Percentiles rank a stretch among this genome's conserved stretches.
These are phyloP conservation scores for Protosalanx chinensis DNA, from an alignment of 2,797 vertebrate genomes.

Conservation along the genomic window DNA sequence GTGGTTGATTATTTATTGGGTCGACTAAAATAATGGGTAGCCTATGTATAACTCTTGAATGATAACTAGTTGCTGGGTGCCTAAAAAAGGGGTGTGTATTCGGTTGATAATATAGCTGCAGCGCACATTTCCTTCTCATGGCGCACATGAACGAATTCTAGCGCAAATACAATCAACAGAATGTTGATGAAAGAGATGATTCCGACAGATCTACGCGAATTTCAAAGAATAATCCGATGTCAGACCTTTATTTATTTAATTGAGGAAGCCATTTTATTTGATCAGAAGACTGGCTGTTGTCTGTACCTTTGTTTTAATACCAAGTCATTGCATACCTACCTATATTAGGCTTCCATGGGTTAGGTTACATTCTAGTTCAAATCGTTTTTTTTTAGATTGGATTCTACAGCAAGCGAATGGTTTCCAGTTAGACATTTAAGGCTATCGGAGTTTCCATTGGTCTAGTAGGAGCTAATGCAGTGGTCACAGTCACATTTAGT, in stretches of 20 bases:
- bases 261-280: not conserved
- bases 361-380: constrained; percentile 2
- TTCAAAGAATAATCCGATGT: not conserved
- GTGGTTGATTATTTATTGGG: not conserved
- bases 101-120: too few relatives aligned
- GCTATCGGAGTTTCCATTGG: constrained; percentile 54
- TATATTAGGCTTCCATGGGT: not conserved
- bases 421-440: constrained; percentile 58
- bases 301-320: not conserved
- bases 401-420: constrained; percentile 15
- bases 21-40: not conserved
- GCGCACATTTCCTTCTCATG: too few relatives aligned
- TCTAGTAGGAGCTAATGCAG: constrained; percentile 17
- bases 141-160: too few relatives aligned
- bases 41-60: too few relatives aligned
- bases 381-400: constrained; percentile 27
- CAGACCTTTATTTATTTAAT: not conserved
- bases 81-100: too few relatives aligned
- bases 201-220: not conserved
- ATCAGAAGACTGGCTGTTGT: not conserved
- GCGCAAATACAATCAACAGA: too few relatives aligned
- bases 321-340: not conserved
- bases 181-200: too few relatives aligned
- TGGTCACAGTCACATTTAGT: not conserved
- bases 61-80: too few relatives aligned